Evolutionary conservation across 2,797 vertebrate genomes (phyloP), one percentile per base, ranked within the genome.

Genomic region (Hypotaenidia okinawae): DNA sequence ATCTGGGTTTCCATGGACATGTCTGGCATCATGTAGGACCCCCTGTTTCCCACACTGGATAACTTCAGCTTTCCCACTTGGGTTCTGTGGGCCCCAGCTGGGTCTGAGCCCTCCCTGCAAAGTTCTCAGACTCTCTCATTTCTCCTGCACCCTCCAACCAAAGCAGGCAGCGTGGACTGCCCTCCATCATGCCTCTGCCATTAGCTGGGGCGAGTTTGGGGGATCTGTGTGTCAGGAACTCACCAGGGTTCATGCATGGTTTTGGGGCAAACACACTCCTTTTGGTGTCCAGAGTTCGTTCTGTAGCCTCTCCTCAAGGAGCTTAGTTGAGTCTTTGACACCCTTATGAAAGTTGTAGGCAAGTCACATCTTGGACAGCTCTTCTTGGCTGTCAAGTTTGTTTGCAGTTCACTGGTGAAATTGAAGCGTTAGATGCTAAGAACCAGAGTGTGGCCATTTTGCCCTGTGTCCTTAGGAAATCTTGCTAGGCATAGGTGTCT

Each of bases 121-220:
- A 32, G 23, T 54, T 77, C 45, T 55, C 2, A 8, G 66, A 14
- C 28, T 13, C 5, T 23, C 25, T 30, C 13, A 9, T 6, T 58
- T 62, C 16, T 52, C 59, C 59, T 19, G 12, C 11, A n/a, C 32
- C 8, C n/a, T 33, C 55, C n/a, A 39, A 22, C 51, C 9, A 0
- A 1, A 41, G 25, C 1, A 0, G 30, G 32, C 27, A 21, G 52
- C 16, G 15, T 1, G 2, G 0, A 3, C 54, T 58, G 63, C 24
- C 16, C 37, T 63, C 37, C 16, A 10, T 49, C 30, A 21, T 39
- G 4, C 14, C 27, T 39, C 0, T 0, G n/a, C 23, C 54, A 0
- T 61, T 25, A 41, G 16, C 25, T 49, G 24, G 17, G 24, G 5
- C 4, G 4, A 24, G 8, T 72, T 47, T 68, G 22, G 30, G 32